Base-by-base conservation (phyloP, 1,140 invertebrate genomes). In the Dinoponera quadriceps region DNA sequence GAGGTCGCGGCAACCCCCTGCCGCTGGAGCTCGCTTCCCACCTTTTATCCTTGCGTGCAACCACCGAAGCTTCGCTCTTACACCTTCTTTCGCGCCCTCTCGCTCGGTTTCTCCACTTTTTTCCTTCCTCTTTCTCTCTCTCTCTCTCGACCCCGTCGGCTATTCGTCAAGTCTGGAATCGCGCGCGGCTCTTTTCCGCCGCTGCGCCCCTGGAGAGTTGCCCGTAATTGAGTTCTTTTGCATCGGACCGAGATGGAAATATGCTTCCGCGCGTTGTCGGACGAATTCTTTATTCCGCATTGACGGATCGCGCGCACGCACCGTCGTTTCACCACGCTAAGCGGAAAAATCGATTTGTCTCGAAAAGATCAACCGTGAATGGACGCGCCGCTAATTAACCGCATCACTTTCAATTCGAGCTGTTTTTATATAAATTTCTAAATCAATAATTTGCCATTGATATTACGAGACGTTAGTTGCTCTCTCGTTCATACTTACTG, bases 211-310 rank as follows among this genome's bases (percentile, higher is more conserved):
- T 72, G 22, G 51, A 77, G 82, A 80, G 63, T 62, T 48, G 63
- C 44, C 44, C 27, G 78, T 90, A 90, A 90, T 90, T 88, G 89
- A 90, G 89, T 89, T 90, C 86, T 90, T 89, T 89, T 89, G 84
- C 83, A 84, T 88, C 62, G 85, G 54, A 59, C 54, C 11, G 54
- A 38, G 59, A 57, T 49, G 54, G 14, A 49, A 57, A 69, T 78
- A 78, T 69, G 75, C 75, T 78, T 57, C 22, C 51, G 18, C 22
- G 75, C 51, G 25, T 14, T 57, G 33, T 69, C 22, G 51, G 63
- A 27, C 29, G 33, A 69, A 57, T 78, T 57, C 65, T 57, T 78
- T 78, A 69, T 69, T 57, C 51, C 54, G 38, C 33, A 48, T 68
- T 44, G 62, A 78, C 51, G 48, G 51, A 68, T 78, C 16, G 38